Percentiles rank a stretch among this genome's conserved stretches.
Evolutionary conservation across 2,797 vertebrate genomes (phyloP).

Genomic region (Tenualosa ilisha): DNA sequence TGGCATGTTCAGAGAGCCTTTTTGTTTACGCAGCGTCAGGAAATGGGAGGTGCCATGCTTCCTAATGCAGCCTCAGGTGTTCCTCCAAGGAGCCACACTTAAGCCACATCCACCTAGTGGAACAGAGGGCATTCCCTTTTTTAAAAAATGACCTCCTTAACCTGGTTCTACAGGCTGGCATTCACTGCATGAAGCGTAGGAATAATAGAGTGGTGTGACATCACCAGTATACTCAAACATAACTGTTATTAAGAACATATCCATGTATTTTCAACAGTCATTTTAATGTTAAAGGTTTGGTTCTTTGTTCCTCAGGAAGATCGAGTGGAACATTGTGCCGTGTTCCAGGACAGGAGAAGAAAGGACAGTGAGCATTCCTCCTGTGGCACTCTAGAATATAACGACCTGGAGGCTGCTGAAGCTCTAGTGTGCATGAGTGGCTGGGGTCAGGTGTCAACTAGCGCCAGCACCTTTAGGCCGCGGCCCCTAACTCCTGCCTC

Average conservation of each 20-base stretch:
- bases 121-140: not conserved
- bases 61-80: constrained; percentile 27
- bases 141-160: not conserved
- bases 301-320: constrained; percentile 71
- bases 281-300: not conserved
- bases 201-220: not conserved
- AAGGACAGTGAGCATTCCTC: constrained; percentile 84
- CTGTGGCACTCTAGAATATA: constrained; percentile 84
- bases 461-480: constrained; percentile 73
- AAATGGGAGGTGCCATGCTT: constrained; percentile 70
- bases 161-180: not conserved
- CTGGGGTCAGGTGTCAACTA: constrained; percentile 85
- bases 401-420: constrained; percentile 93
- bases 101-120: not conserved
- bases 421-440: constrained; percentile 97
- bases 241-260: not conserved
- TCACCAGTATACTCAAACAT: not conserved
- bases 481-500: constrained; percentile 94
- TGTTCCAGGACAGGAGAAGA: constrained; percentile 81
- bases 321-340: constrained; percentile 80
- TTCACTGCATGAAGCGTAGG: not conserved
- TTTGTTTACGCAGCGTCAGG: constrained; percentile 76
- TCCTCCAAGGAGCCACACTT: not conserved
- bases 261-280: not conserved
- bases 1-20: constrained; percentile 69